A percentile compares a stretch with the other conserved stretches of the same genome.
These are phyloP conservation scores for Polyommatus iphigenia DNA, from an alignment of 2,888 invertebrate species.

Conservation along the genomic window DNA sequence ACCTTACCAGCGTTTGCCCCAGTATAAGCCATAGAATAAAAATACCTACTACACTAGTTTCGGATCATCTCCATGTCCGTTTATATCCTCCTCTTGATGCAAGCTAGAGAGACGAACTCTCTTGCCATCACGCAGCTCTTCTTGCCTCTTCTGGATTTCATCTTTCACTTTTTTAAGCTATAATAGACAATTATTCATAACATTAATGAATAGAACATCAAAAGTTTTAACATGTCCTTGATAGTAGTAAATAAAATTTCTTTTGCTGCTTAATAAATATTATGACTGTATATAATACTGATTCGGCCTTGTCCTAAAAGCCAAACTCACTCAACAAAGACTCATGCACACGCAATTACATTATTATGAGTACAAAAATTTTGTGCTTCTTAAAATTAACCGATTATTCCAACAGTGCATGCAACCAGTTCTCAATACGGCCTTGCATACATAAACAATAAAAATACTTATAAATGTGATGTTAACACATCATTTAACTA, in stretches of 20 bases:
- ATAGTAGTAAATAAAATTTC: neutral
- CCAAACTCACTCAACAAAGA: no score
- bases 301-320: no score
- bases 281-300: neutral
- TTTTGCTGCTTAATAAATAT: neutral
- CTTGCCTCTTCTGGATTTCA: conserved; percentile 89
- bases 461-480: no score
- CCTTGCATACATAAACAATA: no score
- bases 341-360: no score
- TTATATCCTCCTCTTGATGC: conserved; percentile 64
- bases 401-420: no score
- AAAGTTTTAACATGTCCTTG: no score
- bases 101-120: conserved; percentile 73
- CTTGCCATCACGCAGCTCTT: conserved; percentile 86
- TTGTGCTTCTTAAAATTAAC: no score
- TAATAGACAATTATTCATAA: conserved; percentile 37
- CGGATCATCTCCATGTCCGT: conserved; percentile 59
- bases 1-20: neutral
- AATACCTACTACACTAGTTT: conserved; percentile 65
- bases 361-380: no score
- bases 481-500: no score
- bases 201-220: no score
- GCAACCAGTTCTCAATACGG: no score
- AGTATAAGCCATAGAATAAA: neutral
- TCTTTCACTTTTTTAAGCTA: conserved; percentile 85